Percentiles rank a stretch among this genome's conserved stretches.
These are phyloP conservation scores for Cossypha dichroa DNA, from an alignment of 2,797 vertebrate species.

Conservation along the genomic window DNA sequence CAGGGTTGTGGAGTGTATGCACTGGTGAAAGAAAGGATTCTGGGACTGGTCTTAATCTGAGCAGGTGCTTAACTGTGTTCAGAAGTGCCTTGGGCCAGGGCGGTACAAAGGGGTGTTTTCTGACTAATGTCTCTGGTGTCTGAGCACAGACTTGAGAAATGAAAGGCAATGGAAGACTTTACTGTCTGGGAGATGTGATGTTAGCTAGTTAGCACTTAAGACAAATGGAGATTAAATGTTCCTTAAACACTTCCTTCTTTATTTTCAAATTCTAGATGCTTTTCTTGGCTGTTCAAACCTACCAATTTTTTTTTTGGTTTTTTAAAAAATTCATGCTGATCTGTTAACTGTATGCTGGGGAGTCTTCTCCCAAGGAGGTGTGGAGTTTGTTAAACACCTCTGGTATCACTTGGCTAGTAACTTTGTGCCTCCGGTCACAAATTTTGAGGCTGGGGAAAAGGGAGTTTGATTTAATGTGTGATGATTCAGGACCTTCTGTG, in stretches of 20 bases:
- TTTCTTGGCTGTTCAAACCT: fast-evolving
- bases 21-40: background rate
- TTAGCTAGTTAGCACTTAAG: background rate
- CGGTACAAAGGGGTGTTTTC: background rate
- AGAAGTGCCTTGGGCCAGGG: background rate
- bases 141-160: background rate
- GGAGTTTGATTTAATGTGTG: background rate
- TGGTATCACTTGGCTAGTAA: background rate
- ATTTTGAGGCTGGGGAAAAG: background rate
- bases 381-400: background rate
- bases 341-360: background rate
- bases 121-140: background rate
- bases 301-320: background rate
- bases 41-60: background rate
- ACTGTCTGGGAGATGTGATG: background rate
- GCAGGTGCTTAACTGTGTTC: background rate
- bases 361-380: background rate
- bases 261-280: background rate
- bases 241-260: background rate
- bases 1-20: background rate
- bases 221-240: background rate
- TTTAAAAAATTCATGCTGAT: background rate
- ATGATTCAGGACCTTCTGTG: background rate
- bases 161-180: background rate
- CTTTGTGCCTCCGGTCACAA: background rate